Conservation (phyloP, 2,797 vertebrate genomes). For the Merluccius polli region DNA sequence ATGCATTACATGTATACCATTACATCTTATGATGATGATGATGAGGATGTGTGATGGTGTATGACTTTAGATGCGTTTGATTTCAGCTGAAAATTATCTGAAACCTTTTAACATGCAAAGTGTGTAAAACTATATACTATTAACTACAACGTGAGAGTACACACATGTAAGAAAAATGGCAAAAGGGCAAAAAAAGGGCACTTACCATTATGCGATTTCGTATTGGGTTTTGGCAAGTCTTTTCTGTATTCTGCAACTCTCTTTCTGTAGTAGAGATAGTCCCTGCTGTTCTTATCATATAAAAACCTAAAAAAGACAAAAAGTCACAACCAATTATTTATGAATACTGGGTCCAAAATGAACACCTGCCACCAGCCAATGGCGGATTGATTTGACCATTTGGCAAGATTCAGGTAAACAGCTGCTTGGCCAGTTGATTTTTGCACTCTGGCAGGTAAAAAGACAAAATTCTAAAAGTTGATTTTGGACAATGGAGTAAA, state of each 20-base stretch:
- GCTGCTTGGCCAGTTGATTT: background rate
- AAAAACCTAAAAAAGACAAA: constrained; percentile 78
- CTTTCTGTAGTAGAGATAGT: constrained; percentile 95
- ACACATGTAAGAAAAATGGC: background rate
- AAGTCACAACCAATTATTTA: constrained; percentile 4
- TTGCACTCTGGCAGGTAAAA: background rate
- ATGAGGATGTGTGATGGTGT: background rate
- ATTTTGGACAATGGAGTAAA: background rate
- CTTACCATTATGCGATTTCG: constrained; percentile 58
- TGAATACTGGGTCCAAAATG: background rate
- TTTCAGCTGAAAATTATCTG: background rate
- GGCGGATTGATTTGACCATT: background rate
- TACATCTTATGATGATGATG: background rate
- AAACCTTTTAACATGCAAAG: background rate
- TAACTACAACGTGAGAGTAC: background rate
- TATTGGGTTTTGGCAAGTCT: constrained; percentile 64
- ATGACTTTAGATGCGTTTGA: background rate
- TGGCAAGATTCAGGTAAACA: background rate
- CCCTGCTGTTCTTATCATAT: constrained; percentile 87
- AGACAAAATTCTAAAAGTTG: background rate
- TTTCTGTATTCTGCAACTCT: constrained; percentile 85
- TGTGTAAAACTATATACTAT: background rate
- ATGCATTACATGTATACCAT: background rate
- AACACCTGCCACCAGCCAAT: background rate
- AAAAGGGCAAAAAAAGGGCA: constrained; percentile 11